Evolutionary conservation across 2,797 vertebrate species (phyloP).

Genomic region (Pangasius mekongensis): DNA sequence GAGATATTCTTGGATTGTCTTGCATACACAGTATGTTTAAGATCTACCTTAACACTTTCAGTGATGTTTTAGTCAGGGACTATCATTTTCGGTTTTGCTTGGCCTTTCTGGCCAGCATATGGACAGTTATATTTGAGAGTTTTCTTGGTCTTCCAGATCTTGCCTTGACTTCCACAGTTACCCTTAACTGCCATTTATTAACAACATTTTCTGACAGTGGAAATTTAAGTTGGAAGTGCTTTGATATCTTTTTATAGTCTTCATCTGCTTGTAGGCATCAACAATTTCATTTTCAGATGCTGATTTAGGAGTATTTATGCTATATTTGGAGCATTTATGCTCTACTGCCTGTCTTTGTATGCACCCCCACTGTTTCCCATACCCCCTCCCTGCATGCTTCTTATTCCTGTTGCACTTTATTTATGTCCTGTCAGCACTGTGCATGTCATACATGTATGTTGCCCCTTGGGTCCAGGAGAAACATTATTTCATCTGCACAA

Average conservation of each 20-base stretch:
- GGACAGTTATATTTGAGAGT: background rate
- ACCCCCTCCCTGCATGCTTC: background rate
- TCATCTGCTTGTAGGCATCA: background rate
- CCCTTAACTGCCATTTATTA: background rate
- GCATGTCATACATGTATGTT: slow-evolving; percentile 31
- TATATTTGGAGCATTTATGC: background rate
- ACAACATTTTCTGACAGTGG: background rate
- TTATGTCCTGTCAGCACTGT: background rate
- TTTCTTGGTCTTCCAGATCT: background rate
- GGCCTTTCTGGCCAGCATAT: background rate
- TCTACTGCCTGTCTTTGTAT: background rate
- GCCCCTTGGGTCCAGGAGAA: background rate
- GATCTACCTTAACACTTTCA: background rate
- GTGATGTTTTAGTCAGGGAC: background rate
- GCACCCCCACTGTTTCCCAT: background rate
- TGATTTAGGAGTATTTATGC: background rate
- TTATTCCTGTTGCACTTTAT: background rate
- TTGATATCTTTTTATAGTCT: background rate
- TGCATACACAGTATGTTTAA: background rate
- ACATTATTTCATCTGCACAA: background rate
- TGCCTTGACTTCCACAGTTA: background rate
- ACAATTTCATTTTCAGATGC: background rate
- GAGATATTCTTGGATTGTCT: background rate
- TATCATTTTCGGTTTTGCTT: background rate
- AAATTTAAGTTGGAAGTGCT: background rate